These are phyloP conservation scores for Perdix hodgsoniae DNA, from an alignment of 2,797 vertebrate species.

Conservation along the genomic window DNA sequence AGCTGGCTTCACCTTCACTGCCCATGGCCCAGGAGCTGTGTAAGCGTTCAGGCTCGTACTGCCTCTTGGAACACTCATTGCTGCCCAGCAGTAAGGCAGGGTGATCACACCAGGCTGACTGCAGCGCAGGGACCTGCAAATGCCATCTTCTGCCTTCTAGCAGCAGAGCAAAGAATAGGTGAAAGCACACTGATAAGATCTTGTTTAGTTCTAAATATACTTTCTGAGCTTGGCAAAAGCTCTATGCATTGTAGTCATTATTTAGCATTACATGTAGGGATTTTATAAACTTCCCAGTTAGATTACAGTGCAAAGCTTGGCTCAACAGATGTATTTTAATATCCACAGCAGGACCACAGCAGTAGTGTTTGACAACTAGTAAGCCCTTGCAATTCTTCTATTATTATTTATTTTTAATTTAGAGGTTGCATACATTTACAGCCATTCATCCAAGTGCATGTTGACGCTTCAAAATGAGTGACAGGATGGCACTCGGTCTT, in stretches of 20 bases:
- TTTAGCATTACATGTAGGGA: neutral
- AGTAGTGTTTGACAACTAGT: neutral
- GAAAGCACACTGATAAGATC: neutral
- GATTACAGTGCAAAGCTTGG: neutral
- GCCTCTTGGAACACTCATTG: neutral
- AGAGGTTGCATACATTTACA: neutral
- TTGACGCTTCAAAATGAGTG: neutral
- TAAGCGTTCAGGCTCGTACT: neutral
- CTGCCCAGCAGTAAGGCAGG: neutral
- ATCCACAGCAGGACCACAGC: neutral
- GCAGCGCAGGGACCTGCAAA: neutral
- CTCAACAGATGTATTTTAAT: neutral
- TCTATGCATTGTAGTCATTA: neutral
- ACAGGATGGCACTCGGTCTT: fast-evolving
- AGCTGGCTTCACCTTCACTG: neutral
- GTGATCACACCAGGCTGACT: neutral
- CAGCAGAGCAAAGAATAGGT: neutral
- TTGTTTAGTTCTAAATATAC: neutral
- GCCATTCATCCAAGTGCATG: neutral
- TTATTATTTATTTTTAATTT: neutral
- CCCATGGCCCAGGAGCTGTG: neutral
- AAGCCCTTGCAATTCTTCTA: neutral
- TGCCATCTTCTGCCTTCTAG: fast-evolving
- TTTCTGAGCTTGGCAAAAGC: neutral
- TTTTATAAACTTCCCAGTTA: neutral